phyloP scores from a whole-genome alignment of 2,797 vertebrate genomes.

The Podarcis siculus region DNA sequence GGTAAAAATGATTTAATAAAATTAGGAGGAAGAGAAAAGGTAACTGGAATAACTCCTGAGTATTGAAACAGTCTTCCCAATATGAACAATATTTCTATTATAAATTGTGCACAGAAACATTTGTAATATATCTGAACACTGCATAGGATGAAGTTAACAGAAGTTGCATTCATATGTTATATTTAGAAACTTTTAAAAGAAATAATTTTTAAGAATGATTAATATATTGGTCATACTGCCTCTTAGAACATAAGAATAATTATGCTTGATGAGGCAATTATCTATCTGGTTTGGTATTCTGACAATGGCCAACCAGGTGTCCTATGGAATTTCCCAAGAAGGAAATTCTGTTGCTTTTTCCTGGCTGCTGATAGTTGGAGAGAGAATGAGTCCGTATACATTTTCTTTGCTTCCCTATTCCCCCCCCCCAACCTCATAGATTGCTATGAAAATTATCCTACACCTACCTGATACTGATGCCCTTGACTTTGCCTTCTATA shows the following conservation, averaged over 20 bases:
- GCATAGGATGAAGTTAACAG: neutral
- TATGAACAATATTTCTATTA: neutral
- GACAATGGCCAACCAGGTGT: neutral
- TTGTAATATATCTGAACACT: neutral
- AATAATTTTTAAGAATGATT: neutral
- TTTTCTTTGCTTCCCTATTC: neutral
- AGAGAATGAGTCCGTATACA: neutral
- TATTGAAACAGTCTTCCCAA: neutral
- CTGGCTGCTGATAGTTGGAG: neutral
- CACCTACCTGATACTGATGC: neutral
- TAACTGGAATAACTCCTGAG: neutral
- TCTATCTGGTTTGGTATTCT: neutral
- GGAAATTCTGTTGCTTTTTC: neutral
- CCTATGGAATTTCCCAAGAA: neutral
- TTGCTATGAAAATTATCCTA: neutral
- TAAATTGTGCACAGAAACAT: neutral
- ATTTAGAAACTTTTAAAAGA: neutral
- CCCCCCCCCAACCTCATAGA: neutral
- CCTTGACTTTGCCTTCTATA: neutral
- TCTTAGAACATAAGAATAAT: neutral
- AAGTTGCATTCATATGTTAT: neutral
- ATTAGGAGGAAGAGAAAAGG: neutral
- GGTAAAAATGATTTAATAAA: conserved; percentile 78
- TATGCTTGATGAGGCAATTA: neutral
- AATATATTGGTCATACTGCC: neutral